Evolutionary conservation across 2,888 invertebrate genomes (phyloP), one percentile per base, ranked within the genome.

Genomic region (Coenonympha glycerion): DNA sequence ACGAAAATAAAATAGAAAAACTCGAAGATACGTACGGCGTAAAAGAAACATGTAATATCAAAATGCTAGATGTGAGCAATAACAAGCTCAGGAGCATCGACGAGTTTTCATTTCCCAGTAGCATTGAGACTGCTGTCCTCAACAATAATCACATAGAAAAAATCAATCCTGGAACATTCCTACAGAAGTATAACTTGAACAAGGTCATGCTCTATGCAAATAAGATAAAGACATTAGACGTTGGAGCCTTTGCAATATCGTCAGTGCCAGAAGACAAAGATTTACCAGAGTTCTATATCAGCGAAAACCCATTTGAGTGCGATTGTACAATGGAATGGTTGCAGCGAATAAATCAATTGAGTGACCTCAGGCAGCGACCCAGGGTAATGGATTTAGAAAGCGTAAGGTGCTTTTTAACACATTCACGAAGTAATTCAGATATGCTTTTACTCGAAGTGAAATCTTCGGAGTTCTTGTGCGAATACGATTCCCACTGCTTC

Each of bases 311-410:
- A 53, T 92, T 95, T 73, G 89, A 91, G 63, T 96, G 95, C 76
- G 93, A 95, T 79, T 95, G 95, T 79, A 92, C 91, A 65, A 93
- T 95, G 93, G 95, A 95, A 79, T 96, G 95, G 95, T 75, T 95
- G 65, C 91, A 93, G 66, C 88, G 92, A 73, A 91, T 94, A 75
- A 93, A 93, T 87, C 92, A 92, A 82, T 85, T 93, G 73, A 91
- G 91, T 66, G 90, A 91, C 65, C 87, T 90, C 57, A 85, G 92
- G 49, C 92, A 93, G 71, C 92, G 93, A 76, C 94, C 95, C 37
- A 90, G 92, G 70, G 91, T 95, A 68, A 89, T 93, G 81, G 95
- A 95, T 87, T 89, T 94, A 75, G 93, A 93, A 73, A 89, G 91
- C 61, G 91, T 95, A 61, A 90, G 90, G 64, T 95, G 95, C 83